These are phyloP conservation scores for Cryptoblepharus egeriae DNA, from an alignment of 2,797 vertebrate species.

Conservation along the genomic window DNA sequence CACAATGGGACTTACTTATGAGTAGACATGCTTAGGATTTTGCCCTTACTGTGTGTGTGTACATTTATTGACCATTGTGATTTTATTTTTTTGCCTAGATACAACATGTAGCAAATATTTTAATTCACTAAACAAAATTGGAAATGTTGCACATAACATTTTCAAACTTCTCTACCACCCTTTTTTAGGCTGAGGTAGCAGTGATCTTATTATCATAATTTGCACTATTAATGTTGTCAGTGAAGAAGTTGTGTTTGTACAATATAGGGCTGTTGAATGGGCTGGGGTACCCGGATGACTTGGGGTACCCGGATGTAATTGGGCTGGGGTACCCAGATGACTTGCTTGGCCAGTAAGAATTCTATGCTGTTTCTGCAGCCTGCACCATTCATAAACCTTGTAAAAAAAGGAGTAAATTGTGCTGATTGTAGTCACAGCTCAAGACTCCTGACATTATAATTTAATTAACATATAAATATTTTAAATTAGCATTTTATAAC, in stretches of 20 bases:
- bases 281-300: constrained; percentile 53
- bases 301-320: constrained; percentile 43
- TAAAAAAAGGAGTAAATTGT: constrained; percentile 60
- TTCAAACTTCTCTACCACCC: background rate
- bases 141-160: background rate
- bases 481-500: constrained; percentile 71
- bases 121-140: background rate
- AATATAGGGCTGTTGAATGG: constrained; percentile 54
- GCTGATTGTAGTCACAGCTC: constrained; percentile 58
- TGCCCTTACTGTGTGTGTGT: too few species aligned
- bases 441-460: constrained; percentile 63
- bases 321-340: constrained; percentile 50
- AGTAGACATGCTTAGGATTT: too few species aligned
- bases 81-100: background rate
- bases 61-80: background rate
- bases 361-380: constrained; percentile 52
- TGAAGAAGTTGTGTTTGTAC: constrained; percentile 52
- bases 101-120: background rate
- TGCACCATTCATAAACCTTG: constrained; percentile 60
- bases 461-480: constrained; percentile 75
- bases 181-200: constrained; percentile 59
- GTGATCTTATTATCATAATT: constrained; percentile 63
- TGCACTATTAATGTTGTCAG: constrained; percentile 68
- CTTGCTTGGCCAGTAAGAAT: constrained; percentile 55
- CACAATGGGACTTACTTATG: too few species aligned